Evolutionary conservation across 2,113 vertebrate species (phyloP).

Genomic region (Litocranius walleri): DNA sequence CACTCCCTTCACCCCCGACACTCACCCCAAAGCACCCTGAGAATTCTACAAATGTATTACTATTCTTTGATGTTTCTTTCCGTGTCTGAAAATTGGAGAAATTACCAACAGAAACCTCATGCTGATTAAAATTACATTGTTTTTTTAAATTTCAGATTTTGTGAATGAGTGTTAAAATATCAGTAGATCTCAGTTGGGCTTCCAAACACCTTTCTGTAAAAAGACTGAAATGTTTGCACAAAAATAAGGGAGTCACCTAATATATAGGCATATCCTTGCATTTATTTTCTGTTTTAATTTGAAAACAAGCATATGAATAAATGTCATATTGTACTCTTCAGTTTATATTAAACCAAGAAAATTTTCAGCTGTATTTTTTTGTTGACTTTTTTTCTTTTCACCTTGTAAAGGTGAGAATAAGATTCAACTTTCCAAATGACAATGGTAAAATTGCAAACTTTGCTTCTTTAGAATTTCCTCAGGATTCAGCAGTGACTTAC

Average conservation of each 20-base stretch:
- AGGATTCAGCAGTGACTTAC: not conserved
- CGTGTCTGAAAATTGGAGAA: conserved; percentile 52
- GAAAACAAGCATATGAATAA: not conserved
- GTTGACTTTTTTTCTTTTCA: not conserved
- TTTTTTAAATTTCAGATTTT: conserved; percentile 34
- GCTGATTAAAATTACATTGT: conserved; percentile 24
- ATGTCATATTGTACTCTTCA: not conserved
- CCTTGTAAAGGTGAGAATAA: not conserved
- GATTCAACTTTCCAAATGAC: not conserved
- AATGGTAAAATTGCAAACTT: not conserved
- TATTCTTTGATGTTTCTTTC: conserved; percentile 37
- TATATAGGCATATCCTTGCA: not conserved
- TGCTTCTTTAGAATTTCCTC: not conserved
- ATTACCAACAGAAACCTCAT: not conserved
- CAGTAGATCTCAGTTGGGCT: not conserved
- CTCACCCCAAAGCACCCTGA: not conserved
- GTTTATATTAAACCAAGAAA: not conserved
- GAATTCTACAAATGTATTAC: not conserved
- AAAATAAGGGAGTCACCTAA: not conserved
- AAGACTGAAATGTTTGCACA: not conserved
- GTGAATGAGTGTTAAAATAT: not conserved
- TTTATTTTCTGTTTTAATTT: not conserved
- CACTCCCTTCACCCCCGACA: not conserved
- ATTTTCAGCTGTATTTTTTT: not conserved
- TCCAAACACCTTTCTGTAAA: not conserved